Conservation (phyloP, 2,888 invertebrate genomes). For the Calameuta idolon region DNA sequence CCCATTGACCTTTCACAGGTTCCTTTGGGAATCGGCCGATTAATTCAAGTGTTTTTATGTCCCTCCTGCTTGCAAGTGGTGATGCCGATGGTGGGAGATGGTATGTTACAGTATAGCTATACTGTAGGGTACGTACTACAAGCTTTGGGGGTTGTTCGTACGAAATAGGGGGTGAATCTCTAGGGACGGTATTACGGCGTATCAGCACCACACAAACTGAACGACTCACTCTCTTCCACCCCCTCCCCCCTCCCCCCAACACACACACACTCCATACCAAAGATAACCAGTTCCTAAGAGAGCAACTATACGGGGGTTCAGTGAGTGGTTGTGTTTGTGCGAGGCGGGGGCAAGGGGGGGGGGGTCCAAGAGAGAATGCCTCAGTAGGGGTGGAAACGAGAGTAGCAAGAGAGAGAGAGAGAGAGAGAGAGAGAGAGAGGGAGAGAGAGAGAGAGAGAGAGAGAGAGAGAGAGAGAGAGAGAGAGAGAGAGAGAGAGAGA, state of each 20-base stretch:
- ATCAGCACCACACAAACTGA: constrained; percentile 64
- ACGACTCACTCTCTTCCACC: constrained; percentile 40
- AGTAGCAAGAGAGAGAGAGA: constrained; percentile 22
- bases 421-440: constrained; percentile 17
- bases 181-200: constrained; percentile 61
- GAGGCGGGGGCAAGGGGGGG: constrained; percentile 42
- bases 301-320: background rate
- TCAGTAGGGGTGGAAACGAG: constrained; percentile 5
- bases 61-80: constrained; percentile 25
- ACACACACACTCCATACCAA: background rate
- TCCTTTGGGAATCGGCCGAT: constrained; percentile 63
- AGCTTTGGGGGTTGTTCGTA: constrained; percentile 22
- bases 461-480: constrained; percentile 11
- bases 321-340: constrained; percentile 40
- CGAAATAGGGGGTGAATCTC: constrained; percentile 39
- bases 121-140: constrained; percentile 27
- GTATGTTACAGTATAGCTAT: constrained; percentile 18
- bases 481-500: constrained; percentile 11
- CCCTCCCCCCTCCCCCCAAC: constrained; percentile 30
- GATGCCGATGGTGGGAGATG: constrained; percentile 28
- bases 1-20: constrained; percentile 64
- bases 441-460: constrained; percentile 19
- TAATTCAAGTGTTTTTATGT: constrained; percentile 66
- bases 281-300: background rate
- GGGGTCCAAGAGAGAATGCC: constrained; percentile 20